Evolutionary conservation across 2,797 vertebrate genomes (phyloP).

Genomic region (Enteromius anoplus): DNA sequence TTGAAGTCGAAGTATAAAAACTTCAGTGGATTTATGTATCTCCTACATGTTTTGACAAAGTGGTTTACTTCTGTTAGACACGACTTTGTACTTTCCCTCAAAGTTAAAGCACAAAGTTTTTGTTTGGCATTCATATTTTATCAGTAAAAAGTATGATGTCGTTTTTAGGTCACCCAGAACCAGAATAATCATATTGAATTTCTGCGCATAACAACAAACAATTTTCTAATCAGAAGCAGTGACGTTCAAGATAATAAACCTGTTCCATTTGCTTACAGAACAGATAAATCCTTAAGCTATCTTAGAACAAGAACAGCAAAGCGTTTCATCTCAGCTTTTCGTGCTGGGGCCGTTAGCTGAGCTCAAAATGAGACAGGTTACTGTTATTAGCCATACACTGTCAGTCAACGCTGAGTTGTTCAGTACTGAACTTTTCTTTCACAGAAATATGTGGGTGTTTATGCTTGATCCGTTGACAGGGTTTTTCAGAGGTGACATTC

Average conservation of each 20-base stretch:
- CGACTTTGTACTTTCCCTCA: conserved; percentile 34
- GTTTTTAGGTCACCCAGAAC: not conserved
- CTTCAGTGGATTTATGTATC: conserved; percentile 30
- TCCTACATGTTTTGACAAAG: conserved; percentile 44
- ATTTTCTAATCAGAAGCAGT: conserved; percentile 8
- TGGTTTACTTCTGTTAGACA: conserved; percentile 11
- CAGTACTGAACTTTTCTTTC: conserved; percentile 11
- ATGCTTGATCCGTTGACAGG: conserved; percentile 27
- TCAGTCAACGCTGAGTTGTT: not conserved
- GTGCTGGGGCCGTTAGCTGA: not conserved
- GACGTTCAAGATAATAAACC: not conserved
- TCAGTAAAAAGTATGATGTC: not conserved
- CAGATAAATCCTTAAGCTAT: not conserved
- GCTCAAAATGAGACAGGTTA: not conserved
- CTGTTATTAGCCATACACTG: conserved; percentile 3
- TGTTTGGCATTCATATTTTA: conserved; percentile 27
- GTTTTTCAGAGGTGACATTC: conserved; percentile 48
- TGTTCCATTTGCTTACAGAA: not conserved
- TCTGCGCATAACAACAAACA: not conserved
- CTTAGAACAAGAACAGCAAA: not conserved
- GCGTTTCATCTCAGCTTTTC: not conserved
- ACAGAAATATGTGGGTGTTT: conserved; percentile 37
- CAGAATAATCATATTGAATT: not conserved
- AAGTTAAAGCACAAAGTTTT: conserved; percentile 35
- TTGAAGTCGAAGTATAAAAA: conserved; percentile 21